phyloP scores from a whole-genome alignment of 2,797 vertebrate genomes.

The Sardinella longiceps region DNA sequence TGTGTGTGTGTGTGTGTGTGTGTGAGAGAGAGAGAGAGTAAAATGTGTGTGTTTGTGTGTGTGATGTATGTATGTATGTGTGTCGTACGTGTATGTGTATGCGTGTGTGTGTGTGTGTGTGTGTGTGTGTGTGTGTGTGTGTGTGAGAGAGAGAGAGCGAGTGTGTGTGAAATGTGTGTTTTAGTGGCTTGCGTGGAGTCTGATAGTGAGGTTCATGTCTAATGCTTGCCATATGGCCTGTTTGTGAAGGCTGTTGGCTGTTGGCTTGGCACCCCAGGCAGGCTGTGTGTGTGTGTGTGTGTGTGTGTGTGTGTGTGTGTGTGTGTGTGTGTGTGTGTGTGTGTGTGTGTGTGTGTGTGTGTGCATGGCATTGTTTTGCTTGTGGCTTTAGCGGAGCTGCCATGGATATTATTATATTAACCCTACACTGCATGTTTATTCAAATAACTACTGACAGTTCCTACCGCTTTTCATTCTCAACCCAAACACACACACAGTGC shows the following conservation, averaged over 20 bases:
- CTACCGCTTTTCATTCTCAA: background rate
- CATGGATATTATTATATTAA: conserved; percentile 10
- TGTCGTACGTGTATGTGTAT: background rate
- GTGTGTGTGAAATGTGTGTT: conserved; percentile 37
- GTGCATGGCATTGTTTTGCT: conserved; percentile 33
- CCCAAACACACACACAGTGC: background rate
- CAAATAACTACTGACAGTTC: background rate
- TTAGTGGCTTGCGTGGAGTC: conserved; percentile 54
- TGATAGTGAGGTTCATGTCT: conserved; percentile 47
- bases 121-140: background rate
- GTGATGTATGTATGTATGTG: background rate
- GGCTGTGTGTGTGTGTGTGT: too few relatives aligned
- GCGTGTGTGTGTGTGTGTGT: background rate
- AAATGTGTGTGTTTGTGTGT: conserved; percentile 53
- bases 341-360: too few relatives aligned
- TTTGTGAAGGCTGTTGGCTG: conserved; percentile 46
- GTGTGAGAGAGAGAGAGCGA: background rate
- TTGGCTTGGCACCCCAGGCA: conserved; percentile 49
- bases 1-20: too few relatives aligned
- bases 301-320: too few relatives aligned
- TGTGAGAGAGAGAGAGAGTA: background rate
- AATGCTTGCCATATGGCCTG: conserved; percentile 56
- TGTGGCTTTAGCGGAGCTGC: conserved; percentile 44
- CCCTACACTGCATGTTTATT: background rate
- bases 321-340: too few relatives aligned